Evolutionary conservation across 2,797 vertebrate species (phyloP), one percentile per base, ranked within the genome.

Genomic region (Pteropus rufus): DNA sequence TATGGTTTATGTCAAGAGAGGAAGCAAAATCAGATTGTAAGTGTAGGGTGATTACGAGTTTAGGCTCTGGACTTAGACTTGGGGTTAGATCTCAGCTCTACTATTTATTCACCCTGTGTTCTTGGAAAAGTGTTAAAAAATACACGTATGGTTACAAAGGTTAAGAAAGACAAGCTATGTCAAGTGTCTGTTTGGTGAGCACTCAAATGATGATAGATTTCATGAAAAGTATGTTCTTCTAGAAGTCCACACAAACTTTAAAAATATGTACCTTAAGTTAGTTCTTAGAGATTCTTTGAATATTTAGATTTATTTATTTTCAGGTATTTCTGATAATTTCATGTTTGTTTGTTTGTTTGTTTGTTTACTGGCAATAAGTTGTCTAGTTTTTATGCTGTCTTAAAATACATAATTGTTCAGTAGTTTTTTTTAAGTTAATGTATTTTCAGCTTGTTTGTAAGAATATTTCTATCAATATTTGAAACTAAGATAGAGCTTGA

Each of bases 391-490:
- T 44, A 89, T 80, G 19, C 19, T 90, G 12, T 39, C 19, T 52
- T 95, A 81, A 97, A 56, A 76, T 91, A 76, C 24, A 41, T 92
- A 75, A 11, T 72, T 65, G 9, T 39, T 84, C 8, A 70, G 39
- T 34, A 70, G 39, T 91, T 58, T 91, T 21, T 72, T 49, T 88
- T 44, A 83, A 72, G 29, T 67, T 76, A 85, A 76, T 91, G 3
- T n/a, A 56, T 88, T 96, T 89, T 92, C 8, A 56, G 39, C 14
- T 97, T 85, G 56, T 62, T 88, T 88, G 5, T 75, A 79, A 93
- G 36, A 91, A 29, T 65, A 54, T 76, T 41, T 92, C 54, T 81
- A 67, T 65, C 39, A 77, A 39, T 93, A 82, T 73, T 96, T 96
- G 54, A 76, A 92, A 93, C 62, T 91, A 81, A 91, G 14, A 58